Conservation (phyloP, 2,888 invertebrate genomes). For the Xylocampa areola region DNA sequence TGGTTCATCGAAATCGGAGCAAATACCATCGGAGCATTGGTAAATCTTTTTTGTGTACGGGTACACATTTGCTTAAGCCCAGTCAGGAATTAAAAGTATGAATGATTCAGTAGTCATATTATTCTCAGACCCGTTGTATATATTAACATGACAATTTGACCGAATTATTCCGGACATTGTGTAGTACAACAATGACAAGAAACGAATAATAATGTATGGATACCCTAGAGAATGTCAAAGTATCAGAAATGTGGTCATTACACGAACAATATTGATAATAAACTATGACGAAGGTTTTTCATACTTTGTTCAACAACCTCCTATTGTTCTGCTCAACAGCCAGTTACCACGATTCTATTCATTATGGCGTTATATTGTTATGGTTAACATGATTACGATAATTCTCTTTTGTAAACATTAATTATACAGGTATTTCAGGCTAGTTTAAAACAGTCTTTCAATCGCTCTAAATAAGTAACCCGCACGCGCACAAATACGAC, state of each 20-base stretch:
- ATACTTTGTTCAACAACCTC: slow-evolving; percentile 65
- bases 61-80: slow-evolving; percentile 1
- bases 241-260: slow-evolving; percentile 31
- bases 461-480: slow-evolving; percentile 22
- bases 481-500: slow-evolving; percentile 34
- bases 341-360: slow-evolving; percentile 60
- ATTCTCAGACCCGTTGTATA: slow-evolving; percentile 10
- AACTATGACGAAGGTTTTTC: slow-evolving; percentile 61
- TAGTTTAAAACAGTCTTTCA: slow-evolving; percentile 22
- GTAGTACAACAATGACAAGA: slow-evolving; percentile 29
- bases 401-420: slow-evolving; percentile 46
- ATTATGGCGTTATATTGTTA: slow-evolving; percentile 58
- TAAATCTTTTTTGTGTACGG: too few relatives aligned
- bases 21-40: too few relatives aligned
- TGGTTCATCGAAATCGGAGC: too few relatives aligned
- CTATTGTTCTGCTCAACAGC: slow-evolving; percentile 72
- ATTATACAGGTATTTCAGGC: slow-evolving; percentile 32
- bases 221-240: slow-evolving; percentile 16
- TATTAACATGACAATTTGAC: slow-evolving; percentile 39
- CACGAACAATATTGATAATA: slow-evolving; percentile 53
- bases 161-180: slow-evolving; percentile 39
- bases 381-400: slow-evolving; percentile 45
- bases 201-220: slow-evolving; percentile 28
- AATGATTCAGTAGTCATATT: slow-evolving; percentile 15
- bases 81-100: slow-evolving; percentile 7